Evolutionary conservation across 2,113 vertebrate species (phyloP).

Genomic region (Platycercus adscitus): DNA sequence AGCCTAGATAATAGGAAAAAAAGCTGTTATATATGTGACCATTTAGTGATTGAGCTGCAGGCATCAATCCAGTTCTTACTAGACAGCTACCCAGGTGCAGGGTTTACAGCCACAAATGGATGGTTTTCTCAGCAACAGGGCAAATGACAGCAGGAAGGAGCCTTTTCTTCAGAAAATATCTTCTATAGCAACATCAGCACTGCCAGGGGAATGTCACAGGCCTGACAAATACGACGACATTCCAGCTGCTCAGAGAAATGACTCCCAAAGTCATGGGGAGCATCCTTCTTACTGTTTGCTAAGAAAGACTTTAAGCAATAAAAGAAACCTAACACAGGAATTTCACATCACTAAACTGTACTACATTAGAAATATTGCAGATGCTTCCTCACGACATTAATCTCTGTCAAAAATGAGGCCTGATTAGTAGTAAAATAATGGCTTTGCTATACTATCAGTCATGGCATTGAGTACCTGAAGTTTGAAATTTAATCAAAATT

Average conservation of each 20-base stretch:
- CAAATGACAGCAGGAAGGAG: not conserved
- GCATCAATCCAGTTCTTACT: not conserved
- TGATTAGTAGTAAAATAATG: not conserved
- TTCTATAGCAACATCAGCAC: not conserved
- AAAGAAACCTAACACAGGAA: not conserved
- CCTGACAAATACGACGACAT: rapidly evolving
- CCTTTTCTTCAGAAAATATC: not conserved
- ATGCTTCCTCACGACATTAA: not conserved
- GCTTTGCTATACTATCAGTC: not conserved
- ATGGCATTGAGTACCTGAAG: not conserved
- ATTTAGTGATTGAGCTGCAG: not conserved
- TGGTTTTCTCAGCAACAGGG: not conserved
- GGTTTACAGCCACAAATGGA: not conserved
- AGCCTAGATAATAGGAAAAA: not conserved
- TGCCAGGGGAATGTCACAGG: not conserved
- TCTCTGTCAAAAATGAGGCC: not conserved
- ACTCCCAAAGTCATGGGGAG: not conserved
- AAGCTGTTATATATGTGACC: not conserved
- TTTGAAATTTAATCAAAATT: not conserved
- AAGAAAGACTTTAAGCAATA: not conserved
- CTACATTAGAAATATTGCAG: not conserved
- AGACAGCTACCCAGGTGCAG: not conserved
- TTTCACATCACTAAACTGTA: not conserved
- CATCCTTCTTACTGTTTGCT: not conserved
- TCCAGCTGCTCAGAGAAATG: not conserved